Evolutionary conservation across 1,140 invertebrate species (phyloP).

Genomic region (Zaprionus taronus): DNA sequence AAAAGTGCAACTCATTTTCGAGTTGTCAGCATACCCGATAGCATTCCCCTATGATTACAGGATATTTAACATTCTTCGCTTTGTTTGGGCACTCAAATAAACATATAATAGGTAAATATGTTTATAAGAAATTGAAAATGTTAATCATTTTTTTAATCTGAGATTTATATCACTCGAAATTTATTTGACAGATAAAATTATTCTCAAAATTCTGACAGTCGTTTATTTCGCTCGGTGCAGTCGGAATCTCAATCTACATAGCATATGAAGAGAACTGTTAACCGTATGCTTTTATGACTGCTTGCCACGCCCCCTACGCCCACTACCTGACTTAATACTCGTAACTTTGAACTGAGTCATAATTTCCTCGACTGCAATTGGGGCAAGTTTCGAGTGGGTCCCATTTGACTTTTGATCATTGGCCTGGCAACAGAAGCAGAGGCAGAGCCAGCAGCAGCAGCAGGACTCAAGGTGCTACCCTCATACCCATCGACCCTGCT

Average conservation of each 20-base stretch:
- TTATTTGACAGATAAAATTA: conserved; percentile 5
- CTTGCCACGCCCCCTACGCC: conserved; percentile 22
- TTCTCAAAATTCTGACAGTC: conserved; percentile 4
- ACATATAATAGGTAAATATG: background rate
- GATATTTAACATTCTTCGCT: background rate
- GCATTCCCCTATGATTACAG: background rate
- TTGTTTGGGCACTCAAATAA: background rate
- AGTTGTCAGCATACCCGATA: background rate
- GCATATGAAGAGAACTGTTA: background rate
- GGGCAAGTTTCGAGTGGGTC: conserved; percentile 48
- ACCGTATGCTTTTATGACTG: background rate
- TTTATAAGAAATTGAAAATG: background rate
- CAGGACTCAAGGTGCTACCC: conserved; percentile 35
- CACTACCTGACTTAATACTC: background rate
- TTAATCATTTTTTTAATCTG: conserved; percentile 8
- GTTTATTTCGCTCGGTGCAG: background rate
- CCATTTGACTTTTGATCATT: conserved; percentile 53
- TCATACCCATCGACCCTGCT: background rate
- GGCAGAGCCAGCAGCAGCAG: conserved; percentile 5
- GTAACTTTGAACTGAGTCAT: conserved; percentile 29
- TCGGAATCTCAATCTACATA: background rate
- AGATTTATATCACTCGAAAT: background rate
- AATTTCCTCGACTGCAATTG: conserved; percentile 49
- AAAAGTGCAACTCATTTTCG: background rate
- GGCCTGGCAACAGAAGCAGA: conserved; percentile 19